Evolutionary conservation across 1,140 invertebrate genomes (phyloP), one percentile per base, ranked within the genome.

Genomic region (Caenorhabditis remanei): DNA sequence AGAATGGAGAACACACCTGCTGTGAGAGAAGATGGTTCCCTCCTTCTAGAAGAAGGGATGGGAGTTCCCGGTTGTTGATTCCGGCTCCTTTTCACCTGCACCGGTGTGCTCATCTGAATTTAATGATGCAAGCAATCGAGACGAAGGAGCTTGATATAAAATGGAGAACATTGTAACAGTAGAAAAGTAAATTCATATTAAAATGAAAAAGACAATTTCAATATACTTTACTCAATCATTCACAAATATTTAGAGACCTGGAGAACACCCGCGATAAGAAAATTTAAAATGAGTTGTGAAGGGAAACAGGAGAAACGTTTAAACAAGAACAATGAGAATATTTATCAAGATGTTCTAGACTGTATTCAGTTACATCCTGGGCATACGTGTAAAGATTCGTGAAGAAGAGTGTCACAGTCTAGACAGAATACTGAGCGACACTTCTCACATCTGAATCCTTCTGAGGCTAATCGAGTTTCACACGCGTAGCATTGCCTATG

Each of bases 101-200:
- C 71, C n/a, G 71, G 97, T 98, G 90, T 97, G 96, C 71, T 97
- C 98, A 93, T 94, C 99, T 13, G 98, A 99, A 93, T 99, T 58
- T 58, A 32, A 32, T 32, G 11, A 6, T 32, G 4, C 32, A 21
- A 32, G 14, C 24, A 63, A 63, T 32, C 11, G 24, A 63, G 11
- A 5, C 24, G 7, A 11, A 4, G 24, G 8, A 32, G 21, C 32
- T 4, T 40, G 11, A 63, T 63, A 63, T 63, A 63, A 21, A 32
- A 63, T 32, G n/a, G 19, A 21, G 61, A 63, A 24, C 21, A 21
- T 13, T 13, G 61, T 63, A n/a, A 71, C 65, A 46, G 41, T 40
- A 41, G 61, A 32, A 32, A 65, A 65, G 21, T 8, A 19, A 24
- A 46, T 19, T 16, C 4, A 46, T 19, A 16, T 46, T 19, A 46